Conservation (phyloP, 1,140 invertebrate species). For the Rhagoletis pomonella region DNA sequence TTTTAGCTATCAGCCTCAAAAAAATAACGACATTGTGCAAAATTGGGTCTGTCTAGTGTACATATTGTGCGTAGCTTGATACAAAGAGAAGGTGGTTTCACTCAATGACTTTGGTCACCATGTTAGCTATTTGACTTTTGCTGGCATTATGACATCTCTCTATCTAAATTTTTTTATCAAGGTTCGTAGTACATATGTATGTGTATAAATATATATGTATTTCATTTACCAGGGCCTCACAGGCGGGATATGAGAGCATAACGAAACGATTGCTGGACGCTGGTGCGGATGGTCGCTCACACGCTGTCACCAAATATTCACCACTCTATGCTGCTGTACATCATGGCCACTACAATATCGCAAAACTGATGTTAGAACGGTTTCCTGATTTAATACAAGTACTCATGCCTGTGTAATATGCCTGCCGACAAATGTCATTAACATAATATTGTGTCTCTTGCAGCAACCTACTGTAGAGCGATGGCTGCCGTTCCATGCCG, state of each 20-base stretch:
- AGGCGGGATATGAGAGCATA: constrained; percentile 87
- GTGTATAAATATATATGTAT: no score
- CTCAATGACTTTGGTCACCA: no score
- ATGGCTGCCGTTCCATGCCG: constrained; percentile 94
- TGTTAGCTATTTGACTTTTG: no score
- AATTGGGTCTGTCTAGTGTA: no score
- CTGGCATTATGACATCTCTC: not conserved
- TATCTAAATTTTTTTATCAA: not conserved
- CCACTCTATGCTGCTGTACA: constrained; percentile 94
- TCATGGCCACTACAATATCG: constrained; percentile 88
- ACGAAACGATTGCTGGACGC: constrained; percentile 86
- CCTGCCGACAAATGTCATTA: not conserved
- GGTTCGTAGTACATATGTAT: no score
- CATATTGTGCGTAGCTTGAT: no score
- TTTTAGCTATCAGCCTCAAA: no score
- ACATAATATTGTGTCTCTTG: constrained; percentile 32
- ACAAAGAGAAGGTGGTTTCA: no score
- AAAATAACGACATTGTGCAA: no score
- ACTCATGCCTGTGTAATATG: constrained; percentile 62
- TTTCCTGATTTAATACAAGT: constrained; percentile 83
- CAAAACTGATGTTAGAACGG: constrained; percentile 83
- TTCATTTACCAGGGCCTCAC: constrained; percentile 80
- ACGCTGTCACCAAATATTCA: constrained; percentile 93
- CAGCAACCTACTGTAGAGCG: constrained; percentile 85
- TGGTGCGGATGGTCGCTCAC: constrained; percentile 89